Conservation (phyloP, 2,888 invertebrate species). For the Hirudinaria manillensis region DNA sequence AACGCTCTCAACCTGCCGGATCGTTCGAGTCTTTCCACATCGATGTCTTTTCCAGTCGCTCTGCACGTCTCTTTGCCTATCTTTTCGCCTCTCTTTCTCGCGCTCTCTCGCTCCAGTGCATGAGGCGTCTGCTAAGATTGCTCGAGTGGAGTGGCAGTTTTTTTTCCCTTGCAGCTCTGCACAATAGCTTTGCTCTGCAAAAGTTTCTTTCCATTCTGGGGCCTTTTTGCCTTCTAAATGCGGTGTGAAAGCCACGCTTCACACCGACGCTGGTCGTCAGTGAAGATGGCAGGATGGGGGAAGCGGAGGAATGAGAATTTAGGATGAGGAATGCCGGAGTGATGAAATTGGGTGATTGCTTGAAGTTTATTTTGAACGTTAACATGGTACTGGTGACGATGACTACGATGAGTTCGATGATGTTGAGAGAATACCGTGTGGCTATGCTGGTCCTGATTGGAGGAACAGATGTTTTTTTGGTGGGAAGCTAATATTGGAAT, state of each 20-base stretch:
- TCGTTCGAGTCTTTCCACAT: not conserved
- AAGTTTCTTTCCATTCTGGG: not conserved
- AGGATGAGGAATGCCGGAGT: too few species aligned
- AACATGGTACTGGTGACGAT: slow-evolving; percentile 47
- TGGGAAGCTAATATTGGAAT: too few species aligned
- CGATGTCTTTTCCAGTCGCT: not conserved
- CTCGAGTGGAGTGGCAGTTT: slow-evolving; percentile 4
- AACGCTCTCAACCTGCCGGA: slow-evolving; percentile 10
- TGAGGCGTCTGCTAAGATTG: not conserved
- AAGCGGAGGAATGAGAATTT: slow-evolving; percentile 14
- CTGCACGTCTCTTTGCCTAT: slow-evolving; percentile 9
- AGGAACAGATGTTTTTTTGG: too few species aligned
- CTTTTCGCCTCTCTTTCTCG: not conserved
- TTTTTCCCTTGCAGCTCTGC: slow-evolving; percentile 21
- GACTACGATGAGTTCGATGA: slow-evolving; percentile 37
- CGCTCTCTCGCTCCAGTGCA: not conserved
- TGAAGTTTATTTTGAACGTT: slow-evolving; percentile 19
- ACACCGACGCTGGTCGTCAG: slow-evolving; percentile 40
- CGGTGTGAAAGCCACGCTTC: not conserved
- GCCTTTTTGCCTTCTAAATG: not conserved
- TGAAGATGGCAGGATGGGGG: slow-evolving; percentile 31
- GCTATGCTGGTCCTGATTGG: too few species aligned
- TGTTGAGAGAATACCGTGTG: not conserved
- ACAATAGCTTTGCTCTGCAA: not conserved
- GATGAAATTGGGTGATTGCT: too few species aligned